A percentile compares a stretch with the other conserved stretches of the same genome.
Conservation (phyloP, 2,888 invertebrate genomes). For the Eupithecia subumbrata region DNA sequence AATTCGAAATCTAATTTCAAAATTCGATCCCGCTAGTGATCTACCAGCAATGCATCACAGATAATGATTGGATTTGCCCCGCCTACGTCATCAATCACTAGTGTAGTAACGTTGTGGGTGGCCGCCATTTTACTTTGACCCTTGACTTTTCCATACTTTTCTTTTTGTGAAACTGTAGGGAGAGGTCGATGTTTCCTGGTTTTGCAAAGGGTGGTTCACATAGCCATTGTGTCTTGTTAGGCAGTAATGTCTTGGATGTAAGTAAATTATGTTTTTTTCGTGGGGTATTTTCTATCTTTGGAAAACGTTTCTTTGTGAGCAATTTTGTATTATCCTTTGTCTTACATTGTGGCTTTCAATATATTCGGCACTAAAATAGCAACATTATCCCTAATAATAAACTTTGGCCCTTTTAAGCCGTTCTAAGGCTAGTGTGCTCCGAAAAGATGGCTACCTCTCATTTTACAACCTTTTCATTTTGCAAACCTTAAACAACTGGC, state of each 20-base stretch:
- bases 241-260: constrained; percentile 79
- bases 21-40: constrained; percentile 71
- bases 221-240: constrained; percentile 82
- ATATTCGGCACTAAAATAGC: too few relatives aligned
- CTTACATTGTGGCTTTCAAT: background rate
- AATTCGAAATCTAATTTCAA: constrained; percentile 56
- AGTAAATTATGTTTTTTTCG: constrained; percentile 80
- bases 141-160: constrained; percentile 48
- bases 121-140: constrained; percentile 59
- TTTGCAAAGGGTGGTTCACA: constrained; percentile 66
- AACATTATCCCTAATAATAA: too few relatives aligned
- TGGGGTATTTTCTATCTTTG: constrained; percentile 48
- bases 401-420: too few relatives aligned
- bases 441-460: too few relatives aligned
- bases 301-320: constrained; percentile 45
- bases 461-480: too few relatives aligned
- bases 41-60: constrained; percentile 82
- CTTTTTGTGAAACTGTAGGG: constrained; percentile 37
- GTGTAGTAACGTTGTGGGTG: constrained; percentile 73
- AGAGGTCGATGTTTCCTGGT: constrained; percentile 57
- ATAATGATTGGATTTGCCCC: constrained; percentile 84
- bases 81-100: constrained; percentile 83
- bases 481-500: too few relatives aligned
- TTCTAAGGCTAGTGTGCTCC: too few relatives aligned
- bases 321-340: background rate